Evolutionary conservation across 1,140 invertebrate genomes (phyloP), one percentile per base, ranked within the genome.

Genomic region (Drosophila prosaltans): DNA sequence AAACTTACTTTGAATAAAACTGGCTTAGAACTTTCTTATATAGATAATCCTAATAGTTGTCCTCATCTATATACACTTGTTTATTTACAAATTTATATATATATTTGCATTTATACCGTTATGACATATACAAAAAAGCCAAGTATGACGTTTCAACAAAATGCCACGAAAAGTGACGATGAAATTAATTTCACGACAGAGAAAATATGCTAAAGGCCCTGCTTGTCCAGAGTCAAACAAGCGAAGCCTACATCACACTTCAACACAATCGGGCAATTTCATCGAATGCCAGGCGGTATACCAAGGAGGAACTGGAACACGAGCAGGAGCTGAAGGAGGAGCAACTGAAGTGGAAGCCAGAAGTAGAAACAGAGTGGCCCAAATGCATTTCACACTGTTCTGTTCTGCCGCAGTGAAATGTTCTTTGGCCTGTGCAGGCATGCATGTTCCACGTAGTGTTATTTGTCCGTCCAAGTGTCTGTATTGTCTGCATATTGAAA

Each of bases 201-300:
- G 77, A 84, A 36, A 89, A 81, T 83, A 82, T 84, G 82, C 80
- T 80, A 80, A 78, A 77, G 80, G 77, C 73, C 73, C 43, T 72
- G 54, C 69, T 62, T 72, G 70, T 81, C 72, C 74, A 65, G 81
- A 57, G 76, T 69, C 84, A 80, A 88, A 89, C 84, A 89, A 89
- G 81, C 88, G 88, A 91, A 84, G 88, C 88, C 88, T 88, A 91
- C 83, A 91, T 91, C 88, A 91, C 88, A 91, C 88, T 88, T 91
- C 88, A 91, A 91, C 88, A 91, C 88, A 91, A 91, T 91, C 88
- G 74, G 83, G 84, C 89, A 78, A 84, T 89, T 91, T 88, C 89
- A 89, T 84, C 83, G 81, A 77, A 76, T 81, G 72, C 78, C 70
- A 69, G 61, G 21, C 28, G 51, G 65, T 24, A 36, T 60, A 67